A percentile compares a stretch with the other conserved stretches of the same genome.
Conservation (phyloP, 2,888 invertebrate species). For the Allolobophora icterica region DNA sequence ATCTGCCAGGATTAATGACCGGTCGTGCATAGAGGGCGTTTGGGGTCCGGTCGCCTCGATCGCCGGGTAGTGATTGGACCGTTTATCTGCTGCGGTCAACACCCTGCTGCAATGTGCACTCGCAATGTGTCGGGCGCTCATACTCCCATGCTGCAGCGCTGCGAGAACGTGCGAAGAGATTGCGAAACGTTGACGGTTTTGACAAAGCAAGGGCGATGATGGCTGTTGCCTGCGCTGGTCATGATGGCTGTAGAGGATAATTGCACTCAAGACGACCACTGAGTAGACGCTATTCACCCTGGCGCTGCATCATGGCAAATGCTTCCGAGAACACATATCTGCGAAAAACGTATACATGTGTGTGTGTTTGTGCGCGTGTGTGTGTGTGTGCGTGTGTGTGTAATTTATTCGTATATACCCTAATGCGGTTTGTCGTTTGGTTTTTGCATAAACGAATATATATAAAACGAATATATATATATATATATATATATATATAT, state of each 20-base stretch:
- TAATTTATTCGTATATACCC: too few species aligned
- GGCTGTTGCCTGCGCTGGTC: neutral
- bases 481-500: neutral
- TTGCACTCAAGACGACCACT: neutral
- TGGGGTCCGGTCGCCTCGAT: neutral
- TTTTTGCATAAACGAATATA: too few species aligned
- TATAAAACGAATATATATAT: too few species aligned
- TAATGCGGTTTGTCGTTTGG: too few species aligned
- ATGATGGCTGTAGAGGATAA: constrained; percentile 1
- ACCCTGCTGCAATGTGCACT: neutral
- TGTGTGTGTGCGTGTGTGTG: too few species aligned
- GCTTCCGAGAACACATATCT: constrained; percentile 2
- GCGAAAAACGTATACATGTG: neutral
- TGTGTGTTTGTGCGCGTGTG: too few species aligned
- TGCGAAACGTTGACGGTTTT: constrained; percentile 11
- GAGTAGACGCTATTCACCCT: neutral
- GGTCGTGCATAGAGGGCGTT: neutral
- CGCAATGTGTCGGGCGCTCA: neutral
- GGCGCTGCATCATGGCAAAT: neutral
- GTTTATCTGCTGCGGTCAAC: constrained; percentile 7
- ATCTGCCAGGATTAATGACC: neutral
- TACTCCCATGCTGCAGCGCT: neutral
- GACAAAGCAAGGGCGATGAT: neutral
- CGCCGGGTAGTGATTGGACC: neutral
- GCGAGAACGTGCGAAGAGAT: neutral